These are phyloP conservation scores for Delichon dasypus DNA, from an alignment of 2,797 vertebrate genomes.

Conservation along the genomic window DNA sequence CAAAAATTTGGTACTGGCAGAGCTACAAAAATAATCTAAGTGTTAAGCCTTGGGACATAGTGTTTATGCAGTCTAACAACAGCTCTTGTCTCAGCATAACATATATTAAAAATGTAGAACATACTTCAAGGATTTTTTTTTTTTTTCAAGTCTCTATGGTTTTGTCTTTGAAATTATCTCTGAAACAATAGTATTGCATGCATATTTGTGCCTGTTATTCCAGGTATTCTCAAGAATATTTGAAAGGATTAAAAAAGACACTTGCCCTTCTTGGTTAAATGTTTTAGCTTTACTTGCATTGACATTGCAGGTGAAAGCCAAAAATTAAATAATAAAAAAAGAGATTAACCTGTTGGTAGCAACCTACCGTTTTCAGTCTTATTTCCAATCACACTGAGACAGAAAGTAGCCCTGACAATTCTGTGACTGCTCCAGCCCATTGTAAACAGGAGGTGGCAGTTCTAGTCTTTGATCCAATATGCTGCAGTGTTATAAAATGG, in stretches of 20 bases:
- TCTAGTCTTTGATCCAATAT: conserved; percentile 41
- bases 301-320: neutral
- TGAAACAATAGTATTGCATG: neutral
- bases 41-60: neutral
- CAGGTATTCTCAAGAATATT: neutral
- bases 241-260: neutral
- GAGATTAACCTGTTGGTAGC: neutral
- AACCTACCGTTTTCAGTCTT: neutral
- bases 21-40: neutral
- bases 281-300: neutral
- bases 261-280: neutral
- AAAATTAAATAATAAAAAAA: neutral
- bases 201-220: neutral
- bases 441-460: conserved; percentile 60
- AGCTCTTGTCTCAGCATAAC: neutral
- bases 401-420: conserved; percentile 27
- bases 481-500: conserved; percentile 39
- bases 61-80: neutral
- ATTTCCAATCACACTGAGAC: neutral
- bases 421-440: neutral
- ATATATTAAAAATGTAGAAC: neutral
- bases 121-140: neutral
- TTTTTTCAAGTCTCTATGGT: neutral
- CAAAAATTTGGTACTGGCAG: neutral
- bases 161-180: neutral